Evolutionary conservation across 2,888 invertebrate genomes (phyloP), one percentile per base, ranked within the genome.

Genomic region (Actias luna): DNA sequence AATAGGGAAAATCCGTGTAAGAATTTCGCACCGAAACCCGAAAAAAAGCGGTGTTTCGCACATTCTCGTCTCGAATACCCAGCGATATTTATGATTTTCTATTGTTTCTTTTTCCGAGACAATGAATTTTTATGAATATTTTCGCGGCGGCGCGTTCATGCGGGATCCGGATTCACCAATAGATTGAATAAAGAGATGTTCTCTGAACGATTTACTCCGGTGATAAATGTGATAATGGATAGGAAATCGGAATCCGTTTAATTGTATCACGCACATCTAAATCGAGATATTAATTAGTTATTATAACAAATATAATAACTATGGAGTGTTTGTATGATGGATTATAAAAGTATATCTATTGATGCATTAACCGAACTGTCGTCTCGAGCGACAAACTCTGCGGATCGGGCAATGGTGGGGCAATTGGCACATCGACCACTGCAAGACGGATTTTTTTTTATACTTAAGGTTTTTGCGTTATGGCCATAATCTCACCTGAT

Each of bases 51-150:
- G 10, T 50, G 22, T 50, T 50, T 12, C 25, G 22, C 12, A 50
- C 46, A 50, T 25, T 50, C 46, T 10, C 46, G 46, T 50, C 46
- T 50, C 46, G 46, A 50, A 50, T 16, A 12, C 46, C n/a, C n/a
- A n/a, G 46, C 12, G 5, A 50, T 50, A 50, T 50, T 22, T 50
- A 50, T 50, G 46, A 25, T 50, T 46, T 50, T 50, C 46, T 50
- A 50, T 50, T 50, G 46, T 50, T 50, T 50, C 46, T 50, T 12
- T 50, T 50, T 50, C 46, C 46, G 46, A 50, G 46, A 25, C 46
- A 50, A 50, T 50, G 46, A 50, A 50, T 50, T 50, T 50, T 50
- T 50, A 50, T 50, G 46, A 50, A 50, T 50, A 25, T 50, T 50
- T 46, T 46, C 12, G 46, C 22, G 22, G 12, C 10, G 46, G 46